Base-by-base conservation (phyloP, 2,888 invertebrate genomes). In the Tanypteryx hageni region DNA sequence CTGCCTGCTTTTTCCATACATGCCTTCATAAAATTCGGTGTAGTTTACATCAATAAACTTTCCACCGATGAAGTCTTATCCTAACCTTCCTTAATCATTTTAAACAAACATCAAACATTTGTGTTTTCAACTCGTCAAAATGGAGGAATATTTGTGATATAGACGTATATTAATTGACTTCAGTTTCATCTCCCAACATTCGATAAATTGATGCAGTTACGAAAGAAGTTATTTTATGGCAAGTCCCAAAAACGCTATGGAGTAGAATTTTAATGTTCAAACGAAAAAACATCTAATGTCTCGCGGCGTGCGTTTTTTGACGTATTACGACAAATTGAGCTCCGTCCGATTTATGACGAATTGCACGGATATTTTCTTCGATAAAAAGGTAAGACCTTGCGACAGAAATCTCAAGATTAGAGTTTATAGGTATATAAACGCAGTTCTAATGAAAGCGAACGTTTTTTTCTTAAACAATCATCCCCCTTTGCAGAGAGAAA, bases 401-500 rank as follows among this genome's bases (percentile, higher is more conserved):
- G 11, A 13, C 27, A 27, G n/a, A 68, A 68, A n/a, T 13, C 68
- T 9, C 1, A 27, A 11, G 27, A 76, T 76, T 76, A 76, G 76
- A 27, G 27, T 76, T 76, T 76, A 76, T 76, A 76, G 76, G 22
- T 3, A 22, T 27, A 27, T 22, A 27, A 22, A 27, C 22, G 22
- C 22, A 76, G 27, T 11, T 10, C 13, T 27, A 22, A 76, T 76
- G 22, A 76, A 76, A 76, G 76, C 22, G 27, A 27, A 22, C 76
- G 76, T 76, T 76, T 22, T 76, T 22, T 76, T 76, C 22, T 76
- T n/a, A 76, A 76, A 76, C 76, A 76, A 76, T 76, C 76, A 27
- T 27, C 76, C 22, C 76, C 76, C 27, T 76, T 13, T 76, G 22
- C 22, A 76, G 76, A 13, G 27, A 76, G 11, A 27, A 22, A 27